Base-by-base conservation (phyloP, 2,888 invertebrate genomes). In the Sympetrum striolatum region DNA sequence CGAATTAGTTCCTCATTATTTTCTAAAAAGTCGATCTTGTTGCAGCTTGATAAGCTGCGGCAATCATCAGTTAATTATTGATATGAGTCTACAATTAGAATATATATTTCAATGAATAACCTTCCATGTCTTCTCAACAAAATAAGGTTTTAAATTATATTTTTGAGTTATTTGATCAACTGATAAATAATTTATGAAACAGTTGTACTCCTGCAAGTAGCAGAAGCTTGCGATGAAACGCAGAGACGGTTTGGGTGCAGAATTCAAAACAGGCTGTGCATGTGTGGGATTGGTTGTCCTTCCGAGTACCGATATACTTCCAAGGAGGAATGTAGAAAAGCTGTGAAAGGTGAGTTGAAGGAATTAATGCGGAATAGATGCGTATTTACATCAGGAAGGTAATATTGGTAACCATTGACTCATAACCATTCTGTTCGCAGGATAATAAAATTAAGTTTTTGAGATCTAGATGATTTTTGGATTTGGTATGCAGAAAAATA, bases 271-370 rank as follows among this genome's bases (percentile, higher is more conserved):
- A 94, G 95, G 12, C 93, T 94, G 53, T 97, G 97, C 93, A 94
- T 94, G 5, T 97, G 97, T 92, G 96, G 96, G 18, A 95, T 94
- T 91, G 96, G 96, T 0, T 97, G 96, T 93, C 95, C 94, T 91
- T 95, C 95, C 0, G 96, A 96, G 92, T 96, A 95, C 93, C 94
- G 95, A 92, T 97, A 96, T 93, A 94, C 94, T 86, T 95, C 94
- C 12, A 94, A 95, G 91, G 94, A 95, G 18, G 95, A 95, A 82
- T 97, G 97, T 92, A 94, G 95, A 91, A 95, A 94, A 92, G 96
- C 96, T 0, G 92, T 96, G 79, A 95, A 94, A 95, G 96, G 96
- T 96, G 94, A 92, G 90, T 86, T 15, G 15, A 31, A 25, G 37
- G 44, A 31, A 86, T 18, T 82, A 48, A 5, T 25, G 14, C 22